phyloP scores from a whole-genome alignment of 2,113 vertebrate species.

The Sisor rabdophorus region DNA sequence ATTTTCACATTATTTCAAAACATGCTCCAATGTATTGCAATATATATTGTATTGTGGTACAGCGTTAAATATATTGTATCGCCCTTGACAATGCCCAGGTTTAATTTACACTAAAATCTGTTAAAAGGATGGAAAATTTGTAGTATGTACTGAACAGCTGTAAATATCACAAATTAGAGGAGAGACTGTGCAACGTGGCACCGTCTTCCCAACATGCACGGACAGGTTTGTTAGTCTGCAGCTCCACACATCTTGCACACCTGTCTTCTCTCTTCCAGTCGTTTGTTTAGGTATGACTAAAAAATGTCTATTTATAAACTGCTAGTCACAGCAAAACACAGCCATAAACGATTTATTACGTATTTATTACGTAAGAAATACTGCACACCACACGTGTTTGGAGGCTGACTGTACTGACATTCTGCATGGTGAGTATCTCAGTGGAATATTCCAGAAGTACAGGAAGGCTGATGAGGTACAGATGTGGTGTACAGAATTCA shows the following conservation, averaged over 20 bases:
- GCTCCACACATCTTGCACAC: conserved; percentile 25
- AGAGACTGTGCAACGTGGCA: conserved; percentile 22
- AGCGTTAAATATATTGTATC: no score
- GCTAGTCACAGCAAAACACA: neutral
- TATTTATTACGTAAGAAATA: conserved; percentile 18
- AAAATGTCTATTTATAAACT: conserved; percentile 8
- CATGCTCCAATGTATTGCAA: no score
- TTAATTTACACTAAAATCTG: no score
- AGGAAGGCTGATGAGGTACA: conserved; percentile 39
- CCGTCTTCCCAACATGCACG: conserved; percentile 29
- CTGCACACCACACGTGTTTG: conserved; percentile 13
- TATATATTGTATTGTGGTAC: no score
- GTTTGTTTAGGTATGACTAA: neutral
- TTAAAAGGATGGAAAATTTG: conserved; percentile 3
- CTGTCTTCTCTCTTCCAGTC: conserved; percentile 3
- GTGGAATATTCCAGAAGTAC: conserved; percentile 13
- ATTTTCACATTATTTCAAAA: no score
- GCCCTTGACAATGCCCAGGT: no score
- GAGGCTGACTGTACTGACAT: conserved; percentile 17
- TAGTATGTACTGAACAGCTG: conserved; percentile 26
- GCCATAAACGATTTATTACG: conserved; percentile 14
- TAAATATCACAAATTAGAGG: conserved; percentile 8
- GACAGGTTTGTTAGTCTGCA: conserved; percentile 19
- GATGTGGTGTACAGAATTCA: conserved; percentile 35
- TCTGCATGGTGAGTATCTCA: conserved; percentile 14